Conservation (phyloP, 2,888 invertebrate species). For the Gortyna flavago region DNA sequence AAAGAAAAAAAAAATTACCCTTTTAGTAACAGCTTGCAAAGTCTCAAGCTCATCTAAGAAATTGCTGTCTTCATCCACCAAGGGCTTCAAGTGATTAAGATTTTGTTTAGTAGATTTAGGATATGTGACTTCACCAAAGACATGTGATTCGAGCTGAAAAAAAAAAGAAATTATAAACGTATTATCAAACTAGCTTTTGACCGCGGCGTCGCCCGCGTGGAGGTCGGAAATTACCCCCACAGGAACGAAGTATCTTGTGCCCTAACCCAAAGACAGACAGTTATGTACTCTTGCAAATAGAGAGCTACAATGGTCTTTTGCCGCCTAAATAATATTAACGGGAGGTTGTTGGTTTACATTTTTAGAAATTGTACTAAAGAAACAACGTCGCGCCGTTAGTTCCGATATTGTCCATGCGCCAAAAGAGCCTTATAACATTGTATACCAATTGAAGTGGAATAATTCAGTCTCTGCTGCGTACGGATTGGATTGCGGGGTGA, state of each 20-base stretch:
- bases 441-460: too few relatives aligned
- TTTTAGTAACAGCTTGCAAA: slow-evolving; percentile 90
- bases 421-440: too few relatives aligned
- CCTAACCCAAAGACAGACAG: background rate
- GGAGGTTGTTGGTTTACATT: too few relatives aligned
- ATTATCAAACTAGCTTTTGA: background rate
- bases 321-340: too few relatives aligned
- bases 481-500: too few relatives aligned
- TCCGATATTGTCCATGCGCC: too few relatives aligned
- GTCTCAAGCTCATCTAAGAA: slow-evolving; percentile 91
- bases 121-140: slow-evolving; percentile 80
- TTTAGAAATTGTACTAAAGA: too few relatives aligned
- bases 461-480: too few relatives aligned
- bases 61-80: slow-evolving; percentile 90
- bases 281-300: background rate
- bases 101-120: slow-evolving; percentile 77
- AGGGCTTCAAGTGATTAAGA: slow-evolving; percentile 78
- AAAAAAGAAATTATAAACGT: background rate
- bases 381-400: too few relatives aligned
- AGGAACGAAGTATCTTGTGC: background rate
- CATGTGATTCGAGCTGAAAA: slow-evolving; percentile 77
- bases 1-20: slow-evolving; percentile 73
- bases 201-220: background rate
- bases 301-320: background rate
- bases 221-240: background rate